phyloP scores from a whole-genome alignment of 2,113 vertebrate species.

The Taurulus bubalis region DNA sequence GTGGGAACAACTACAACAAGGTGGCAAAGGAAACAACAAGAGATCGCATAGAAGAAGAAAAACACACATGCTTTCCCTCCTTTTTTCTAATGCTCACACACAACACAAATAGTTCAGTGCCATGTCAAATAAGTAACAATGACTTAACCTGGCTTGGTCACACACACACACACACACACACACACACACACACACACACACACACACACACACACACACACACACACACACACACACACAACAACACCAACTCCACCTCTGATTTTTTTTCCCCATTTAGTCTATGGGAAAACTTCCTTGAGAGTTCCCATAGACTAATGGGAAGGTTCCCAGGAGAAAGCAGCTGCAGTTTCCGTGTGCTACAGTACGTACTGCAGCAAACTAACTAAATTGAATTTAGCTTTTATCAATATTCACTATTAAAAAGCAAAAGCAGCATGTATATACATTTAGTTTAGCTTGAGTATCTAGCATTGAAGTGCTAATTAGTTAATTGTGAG shows the following conservation, averaged over 20 bases:
- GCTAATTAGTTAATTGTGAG: background rate
- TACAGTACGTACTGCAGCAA: conserved; percentile 4
- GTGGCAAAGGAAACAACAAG: conserved; percentile 55
- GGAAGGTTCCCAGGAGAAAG: conserved; percentile 78
- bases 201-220: background rate
- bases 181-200: background rate
- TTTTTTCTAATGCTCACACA: conserved; percentile 41
- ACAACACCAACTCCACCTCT: conserved; percentile 24
- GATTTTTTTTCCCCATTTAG: conserved; percentile 66
- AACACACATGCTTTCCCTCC: conserved; percentile 23
- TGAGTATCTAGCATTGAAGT: background rate
- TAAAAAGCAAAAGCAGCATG: background rate
- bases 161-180: background rate
- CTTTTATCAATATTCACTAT: background rate
- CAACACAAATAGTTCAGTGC: conserved; percentile 52
- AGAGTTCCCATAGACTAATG: no score
- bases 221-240: no score
- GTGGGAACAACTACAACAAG: conserved; percentile 61
- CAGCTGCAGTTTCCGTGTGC: conserved; percentile 57
- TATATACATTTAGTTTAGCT: background rate
- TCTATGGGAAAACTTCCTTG: conserved; percentile 72
- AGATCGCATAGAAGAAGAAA: conserved; percentile 18
- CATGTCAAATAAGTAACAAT: conserved; percentile 75
- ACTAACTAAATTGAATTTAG: background rate
- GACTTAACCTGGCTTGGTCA: conserved; percentile 67